Base-by-base conservation (phyloP, 2,888 invertebrate genomes). In the Brenthis ino region DNA sequence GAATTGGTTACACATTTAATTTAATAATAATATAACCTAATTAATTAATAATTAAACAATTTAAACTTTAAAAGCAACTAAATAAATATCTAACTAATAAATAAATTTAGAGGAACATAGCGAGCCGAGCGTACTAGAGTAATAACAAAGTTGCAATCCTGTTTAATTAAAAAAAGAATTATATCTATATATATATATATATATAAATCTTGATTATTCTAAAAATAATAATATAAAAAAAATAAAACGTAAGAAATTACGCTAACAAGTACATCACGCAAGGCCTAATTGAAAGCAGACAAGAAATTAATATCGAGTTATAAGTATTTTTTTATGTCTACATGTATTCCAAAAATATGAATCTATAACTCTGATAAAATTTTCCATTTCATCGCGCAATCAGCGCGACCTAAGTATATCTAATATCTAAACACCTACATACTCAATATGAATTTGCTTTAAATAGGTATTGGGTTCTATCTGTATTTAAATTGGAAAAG, bases 341-440 rank as follows among this genome's bases (percentile, higher is more conserved):
- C 58, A 72, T 55, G 65, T 66, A 54, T 57, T 72, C 68, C 68
- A 72, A 72, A 72, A 72, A 72, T 72, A 72, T 66, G 66, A 70
- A 60, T 72, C 68, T 72, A 60, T 70, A 71, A 70, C 53, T 71
- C 61, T 64, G 67, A 72, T 68, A 68, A 70, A 67, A 33, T 67
- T 61, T 56, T 47, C 60, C 60, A 67, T 55, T 67, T 67, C 60
- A 55, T 67, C 60, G 48, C 60, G 14, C 54, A 58, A 33, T 33
- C 54, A 56, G 28, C 50, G 60, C 55, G 60, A 67, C 55, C 28
- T 67, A 53, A 20, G n/a, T 20, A 57, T 54, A 58, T 66, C 51
- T 66, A 60, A 60, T 53, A 57, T 43, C 57, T 58, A 66, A 50
- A 60, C 11, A 33, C 50, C 58, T 58, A 60, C 20, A 20, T 20